These are phyloP conservation scores for Octomys mimax DNA, from an alignment of 2,797 vertebrate species.

Conservation along the genomic window DNA sequence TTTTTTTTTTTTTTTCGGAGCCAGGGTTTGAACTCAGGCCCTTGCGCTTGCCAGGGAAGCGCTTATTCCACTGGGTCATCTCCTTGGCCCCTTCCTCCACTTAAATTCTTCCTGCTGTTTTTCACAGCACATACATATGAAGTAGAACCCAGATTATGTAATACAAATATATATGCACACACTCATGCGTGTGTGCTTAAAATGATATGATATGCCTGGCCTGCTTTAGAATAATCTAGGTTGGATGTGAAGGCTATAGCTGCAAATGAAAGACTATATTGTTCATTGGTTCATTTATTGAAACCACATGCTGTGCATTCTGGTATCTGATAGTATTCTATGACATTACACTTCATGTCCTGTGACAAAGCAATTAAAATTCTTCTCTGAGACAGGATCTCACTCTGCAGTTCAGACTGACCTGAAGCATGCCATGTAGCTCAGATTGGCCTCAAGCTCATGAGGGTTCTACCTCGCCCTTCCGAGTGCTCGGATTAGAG, in stretches of 20 bases:
- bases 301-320: not conserved
- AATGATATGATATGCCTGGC: not conserved
- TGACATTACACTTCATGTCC: not conserved
- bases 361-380: not conserved
- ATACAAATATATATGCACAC: not conserved
- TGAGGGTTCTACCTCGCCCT: too few species aligned
- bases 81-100: too few species aligned
- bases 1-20: too few species aligned
- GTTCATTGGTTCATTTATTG: not conserved
- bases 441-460: too few species aligned
- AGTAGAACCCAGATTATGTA: not conserved
- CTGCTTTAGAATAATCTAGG: not conserved
- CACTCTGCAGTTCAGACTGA: too few species aligned
- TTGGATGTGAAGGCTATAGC: not conserved
- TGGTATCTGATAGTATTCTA: not conserved
- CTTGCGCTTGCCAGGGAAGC: too few species aligned
- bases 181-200: not conserved
- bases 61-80: too few species aligned
- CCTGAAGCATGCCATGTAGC: too few species aligned
- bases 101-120: not conserved
- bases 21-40: too few species aligned
- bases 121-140: not conserved
- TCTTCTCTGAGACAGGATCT: too few species aligned
- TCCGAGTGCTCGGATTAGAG: too few species aligned
- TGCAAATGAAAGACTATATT: not conserved